Percentiles rank a stretch among this genome's conserved stretches.
These are phyloP conservation scores for Falcaria lacertinaria DNA, from an alignment of 2,888 invertebrate genomes.

Conservation along the genomic window DNA sequence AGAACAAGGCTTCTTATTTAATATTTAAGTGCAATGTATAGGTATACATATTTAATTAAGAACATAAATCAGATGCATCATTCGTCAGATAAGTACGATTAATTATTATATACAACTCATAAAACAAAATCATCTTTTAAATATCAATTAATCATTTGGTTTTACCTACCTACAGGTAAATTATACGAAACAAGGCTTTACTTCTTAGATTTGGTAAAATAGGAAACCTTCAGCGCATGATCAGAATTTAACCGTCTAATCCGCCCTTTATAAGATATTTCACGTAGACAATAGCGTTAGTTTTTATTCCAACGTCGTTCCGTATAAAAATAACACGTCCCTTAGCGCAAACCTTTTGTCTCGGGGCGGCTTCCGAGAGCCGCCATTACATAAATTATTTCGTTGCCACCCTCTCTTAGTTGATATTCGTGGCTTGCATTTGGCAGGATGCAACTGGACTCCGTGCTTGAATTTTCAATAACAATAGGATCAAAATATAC, in stretches of 20 bases:
- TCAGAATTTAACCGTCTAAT: slow-evolving; percentile 69
- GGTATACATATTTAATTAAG: background rate
- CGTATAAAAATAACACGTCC: slow-evolving; percentile 74
- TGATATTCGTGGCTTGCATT: slow-evolving; percentile 68
- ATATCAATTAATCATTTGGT: slow-evolving; percentile 52
- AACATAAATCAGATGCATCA: background rate
- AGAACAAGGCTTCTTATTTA: too few species aligned
- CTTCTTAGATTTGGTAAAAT: slow-evolving; percentile 45
- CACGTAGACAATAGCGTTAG: slow-evolving; percentile 59
- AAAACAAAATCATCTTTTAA: slow-evolving; percentile 53
- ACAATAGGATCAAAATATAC: too few species aligned
- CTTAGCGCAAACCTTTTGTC: slow-evolving; percentile 68
- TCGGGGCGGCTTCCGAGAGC: slow-evolving; percentile 46
- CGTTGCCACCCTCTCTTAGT: slow-evolving; percentile 59
- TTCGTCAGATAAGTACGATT: too few species aligned
- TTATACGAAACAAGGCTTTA: slow-evolving; percentile 55
- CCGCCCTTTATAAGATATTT: slow-evolving; percentile 72
- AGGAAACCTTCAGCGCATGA: slow-evolving; percentile 68
- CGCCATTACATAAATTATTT: slow-evolving; percentile 57
- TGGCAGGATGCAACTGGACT: slow-evolving; percentile 71
- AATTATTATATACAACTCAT: slow-evolving; percentile 23
- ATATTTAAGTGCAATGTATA: background rate
- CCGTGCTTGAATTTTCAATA: slow-evolving; percentile 64
- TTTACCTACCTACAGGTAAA: slow-evolving; percentile 45
- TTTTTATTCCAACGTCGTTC: slow-evolving; percentile 68